These are phyloP conservation scores for Diuraphis noxia DNA, from an alignment of 1,140 invertebrate species.

Conservation along the genomic window DNA sequence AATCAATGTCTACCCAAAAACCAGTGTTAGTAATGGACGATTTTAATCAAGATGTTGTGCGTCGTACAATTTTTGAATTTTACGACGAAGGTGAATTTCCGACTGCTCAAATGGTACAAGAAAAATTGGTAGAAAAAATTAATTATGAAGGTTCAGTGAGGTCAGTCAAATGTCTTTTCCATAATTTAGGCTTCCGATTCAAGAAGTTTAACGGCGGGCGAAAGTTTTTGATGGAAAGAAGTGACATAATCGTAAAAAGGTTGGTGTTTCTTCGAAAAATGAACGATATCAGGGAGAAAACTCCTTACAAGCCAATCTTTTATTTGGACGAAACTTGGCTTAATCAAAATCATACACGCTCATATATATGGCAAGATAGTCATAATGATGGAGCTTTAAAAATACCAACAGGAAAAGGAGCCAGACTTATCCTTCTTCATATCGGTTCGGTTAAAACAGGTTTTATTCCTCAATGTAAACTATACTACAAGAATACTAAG, in stretches of 20 bases:
- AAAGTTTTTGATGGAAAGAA: not conserved
- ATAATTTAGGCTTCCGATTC: not conserved
- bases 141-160: not conserved
- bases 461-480: not conserved
- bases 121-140: too few species aligned
- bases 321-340: not conserved
- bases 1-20: too few species aligned
- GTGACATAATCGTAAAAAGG: not conserved
- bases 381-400: not conserved
- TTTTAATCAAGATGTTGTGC: too few species aligned
- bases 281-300: not conserved
- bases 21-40: too few species aligned
- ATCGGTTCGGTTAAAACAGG: not conserved
- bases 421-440: not conserved
- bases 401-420: not conserved
- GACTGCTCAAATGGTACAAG: too few species aligned
- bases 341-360: not conserved
- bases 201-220: not conserved
- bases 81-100: too few species aligned
- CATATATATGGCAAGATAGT: not conserved
- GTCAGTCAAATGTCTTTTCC: not conserved
- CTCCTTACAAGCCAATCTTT: not conserved
- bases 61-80: too few species aligned
- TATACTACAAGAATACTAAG: not conserved
- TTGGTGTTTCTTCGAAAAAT: not conserved